These are phyloP conservation scores for Drosophila percnosoma DNA, from an alignment of 2,888 invertebrate genomes.

Conservation along the genomic window DNA sequence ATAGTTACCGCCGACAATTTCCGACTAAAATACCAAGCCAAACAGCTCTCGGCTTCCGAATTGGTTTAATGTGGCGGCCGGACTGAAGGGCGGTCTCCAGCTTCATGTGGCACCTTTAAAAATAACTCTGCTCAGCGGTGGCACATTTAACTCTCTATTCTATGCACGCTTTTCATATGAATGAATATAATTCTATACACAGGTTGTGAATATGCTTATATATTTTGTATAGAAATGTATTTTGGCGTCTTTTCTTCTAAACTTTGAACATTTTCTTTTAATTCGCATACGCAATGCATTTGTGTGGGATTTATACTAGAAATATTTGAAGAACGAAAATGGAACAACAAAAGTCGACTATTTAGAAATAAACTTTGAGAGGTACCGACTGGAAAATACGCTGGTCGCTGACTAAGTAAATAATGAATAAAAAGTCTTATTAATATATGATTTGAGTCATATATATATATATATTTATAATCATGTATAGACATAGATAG, in stretches of 20 bases:
- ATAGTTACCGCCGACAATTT: conserved; percentile 26
- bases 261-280: conserved; percentile 14
- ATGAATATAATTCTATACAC: background rate
- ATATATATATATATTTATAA: background rate
- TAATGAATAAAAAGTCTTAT: background rate
- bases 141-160: conserved; percentile 6
- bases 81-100: background rate
- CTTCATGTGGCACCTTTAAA: conserved; percentile 13
- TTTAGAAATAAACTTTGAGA: background rate
- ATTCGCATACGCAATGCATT: conserved; percentile 28
- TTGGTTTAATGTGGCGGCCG: background rate
- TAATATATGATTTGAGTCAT: background rate
- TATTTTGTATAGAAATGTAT: background rate
- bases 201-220: background rate
- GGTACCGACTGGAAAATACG: background rate
- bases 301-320: conserved; percentile 44
- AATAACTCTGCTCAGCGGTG: conserved; percentile 14
- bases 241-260: background rate
- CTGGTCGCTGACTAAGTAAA: background rate
- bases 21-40: conserved; percentile 14
- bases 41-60: conserved; percentile 8
- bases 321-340: background rate
- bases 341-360: too few species aligned
- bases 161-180: background rate
- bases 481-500: background rate